Conservation (phyloP, 2,797 vertebrate species). For the Antennarius maculatus region DNA sequence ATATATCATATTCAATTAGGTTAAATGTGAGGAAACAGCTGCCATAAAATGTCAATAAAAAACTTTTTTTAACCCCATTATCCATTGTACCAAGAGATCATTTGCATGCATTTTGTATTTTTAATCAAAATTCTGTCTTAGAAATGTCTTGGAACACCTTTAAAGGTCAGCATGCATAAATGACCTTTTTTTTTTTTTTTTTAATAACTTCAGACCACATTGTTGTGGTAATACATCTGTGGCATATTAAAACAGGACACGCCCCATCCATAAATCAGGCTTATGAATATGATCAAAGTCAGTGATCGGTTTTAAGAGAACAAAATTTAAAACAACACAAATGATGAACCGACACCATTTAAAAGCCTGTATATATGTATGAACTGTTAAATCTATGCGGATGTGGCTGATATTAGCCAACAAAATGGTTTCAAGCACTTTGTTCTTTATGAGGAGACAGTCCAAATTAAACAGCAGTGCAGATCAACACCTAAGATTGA, state of each 20-base stretch:
- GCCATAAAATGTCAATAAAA: conserved; percentile 17
- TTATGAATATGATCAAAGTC: not conserved
- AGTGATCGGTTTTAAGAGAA: not conserved
- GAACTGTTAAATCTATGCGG: too few species aligned
- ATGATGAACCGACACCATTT: too few species aligned
- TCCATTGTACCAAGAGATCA: conserved; percentile 10
- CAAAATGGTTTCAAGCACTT: too few species aligned
- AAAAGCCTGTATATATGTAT: too few species aligned
- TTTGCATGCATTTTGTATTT: conserved; percentile 20
- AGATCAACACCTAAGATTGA: too few species aligned
- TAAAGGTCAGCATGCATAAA: conserved; percentile 25
- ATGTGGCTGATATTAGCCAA: too few species aligned
- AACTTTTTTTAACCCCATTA: not conserved
- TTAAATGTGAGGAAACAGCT: conserved; percentile 45
- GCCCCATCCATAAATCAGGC: not conserved
- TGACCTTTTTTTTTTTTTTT: not conserved
- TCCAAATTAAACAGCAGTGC: too few species aligned
- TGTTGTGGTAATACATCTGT: not conserved
- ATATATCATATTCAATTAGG: conserved; percentile 54
- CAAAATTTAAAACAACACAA: too few species aligned
- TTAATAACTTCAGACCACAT: conserved; percentile 14
- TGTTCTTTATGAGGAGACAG: too few species aligned
- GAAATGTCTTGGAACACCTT: conserved; percentile 5
- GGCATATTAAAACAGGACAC: not conserved
- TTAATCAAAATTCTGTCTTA: conserved; percentile 5